Evolutionary conservation across 64 coral and sea anemone species (phyloP).

Genomic region (Pachyseris speciosa): DNA sequence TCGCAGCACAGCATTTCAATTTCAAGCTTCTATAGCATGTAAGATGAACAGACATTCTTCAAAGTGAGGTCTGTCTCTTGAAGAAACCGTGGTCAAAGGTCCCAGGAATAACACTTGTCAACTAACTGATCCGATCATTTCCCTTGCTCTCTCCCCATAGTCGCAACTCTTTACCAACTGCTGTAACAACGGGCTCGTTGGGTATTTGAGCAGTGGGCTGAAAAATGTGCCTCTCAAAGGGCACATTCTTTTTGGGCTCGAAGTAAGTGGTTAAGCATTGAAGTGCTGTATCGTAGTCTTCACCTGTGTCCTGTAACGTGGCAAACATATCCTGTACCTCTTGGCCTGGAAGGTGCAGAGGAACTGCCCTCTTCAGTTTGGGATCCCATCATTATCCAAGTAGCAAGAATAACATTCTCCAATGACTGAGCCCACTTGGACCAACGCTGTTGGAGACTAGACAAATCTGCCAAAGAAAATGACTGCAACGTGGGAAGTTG

Average conservation of each 20-base stretch:
- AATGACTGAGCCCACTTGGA: not conserved
- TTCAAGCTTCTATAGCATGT: not conserved
- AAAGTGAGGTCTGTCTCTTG: conserved; percentile 5
- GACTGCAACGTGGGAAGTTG: not conserved
- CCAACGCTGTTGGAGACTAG: not conserved
- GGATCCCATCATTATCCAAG: not conserved
- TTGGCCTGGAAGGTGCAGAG: not conserved
- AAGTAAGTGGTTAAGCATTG: conserved; percentile 16
- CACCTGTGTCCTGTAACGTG: not conserved
- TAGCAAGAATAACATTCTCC: not conserved
- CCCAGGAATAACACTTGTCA: not conserved
- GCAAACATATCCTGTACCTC: conserved; percentile 22
- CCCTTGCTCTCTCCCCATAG: not conserved
- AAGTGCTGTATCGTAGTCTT: not conserved
- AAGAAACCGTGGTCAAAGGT: not conserved
- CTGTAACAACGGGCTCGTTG: conserved; percentile 9
- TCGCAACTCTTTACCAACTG: not conserved
- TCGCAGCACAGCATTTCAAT: not conserved
- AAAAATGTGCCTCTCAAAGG: conserved; percentile 19
- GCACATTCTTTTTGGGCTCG: conserved; percentile 27
- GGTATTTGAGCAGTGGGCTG: not conserved
- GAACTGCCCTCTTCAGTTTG: not conserved
- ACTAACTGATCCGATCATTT: conserved; percentile 43
- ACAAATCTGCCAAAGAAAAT: conserved; percentile 10
- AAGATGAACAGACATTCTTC: not conserved